Percentiles rank a stretch among this genome's conserved stretches.
These are phyloP conservation scores for Caenorhabditis sp. DNA, from an alignment of 2,888 invertebrate species.

Conservation along the genomic window DNA sequence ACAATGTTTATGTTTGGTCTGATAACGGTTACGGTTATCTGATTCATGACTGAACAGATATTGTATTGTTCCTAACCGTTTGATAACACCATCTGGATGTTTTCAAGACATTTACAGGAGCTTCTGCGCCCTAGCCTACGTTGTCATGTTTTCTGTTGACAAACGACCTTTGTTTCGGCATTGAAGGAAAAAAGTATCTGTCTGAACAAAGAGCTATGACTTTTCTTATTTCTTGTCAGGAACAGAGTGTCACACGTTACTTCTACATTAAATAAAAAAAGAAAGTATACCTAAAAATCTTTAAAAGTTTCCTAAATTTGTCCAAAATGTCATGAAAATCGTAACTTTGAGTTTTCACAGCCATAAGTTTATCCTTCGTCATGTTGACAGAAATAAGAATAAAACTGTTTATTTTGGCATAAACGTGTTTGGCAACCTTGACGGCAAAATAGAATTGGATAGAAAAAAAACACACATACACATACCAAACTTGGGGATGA, in stretches of 20 bases:
- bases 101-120: constrained; percentile 10
- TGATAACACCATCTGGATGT: not conserved
- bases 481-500: constrained; percentile 31
- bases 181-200: constrained; percentile 10
- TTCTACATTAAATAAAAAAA: no score
- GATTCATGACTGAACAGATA: constrained; percentile 1
- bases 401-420: constrained; percentile 63
- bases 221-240: not conserved
- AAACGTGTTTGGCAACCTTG: constrained; percentile 62
- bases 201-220: constrained; percentile 40
- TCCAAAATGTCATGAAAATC: no score
- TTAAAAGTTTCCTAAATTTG: no score
- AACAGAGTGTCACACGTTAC: no score
- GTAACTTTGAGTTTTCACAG: constrained; percentile 11
- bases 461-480: constrained; percentile 33
- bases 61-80: not conserved
- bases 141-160: constrained; percentile 5
- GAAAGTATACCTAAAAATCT: no score
- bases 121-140: not conserved
- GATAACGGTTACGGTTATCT: constrained; percentile 11
- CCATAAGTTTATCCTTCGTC: constrained; percentile 15
- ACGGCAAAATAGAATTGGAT: constrained; percentile 41
- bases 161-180: constrained; percentile 31
- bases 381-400: constrained; percentile 50
- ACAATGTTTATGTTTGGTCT: constrained; percentile 4